A percentile compares a stretch with the other conserved stretches of the same genome.
Conservation (phyloP, 2,888 invertebrate genomes). For the Torymus tubicola region DNA sequence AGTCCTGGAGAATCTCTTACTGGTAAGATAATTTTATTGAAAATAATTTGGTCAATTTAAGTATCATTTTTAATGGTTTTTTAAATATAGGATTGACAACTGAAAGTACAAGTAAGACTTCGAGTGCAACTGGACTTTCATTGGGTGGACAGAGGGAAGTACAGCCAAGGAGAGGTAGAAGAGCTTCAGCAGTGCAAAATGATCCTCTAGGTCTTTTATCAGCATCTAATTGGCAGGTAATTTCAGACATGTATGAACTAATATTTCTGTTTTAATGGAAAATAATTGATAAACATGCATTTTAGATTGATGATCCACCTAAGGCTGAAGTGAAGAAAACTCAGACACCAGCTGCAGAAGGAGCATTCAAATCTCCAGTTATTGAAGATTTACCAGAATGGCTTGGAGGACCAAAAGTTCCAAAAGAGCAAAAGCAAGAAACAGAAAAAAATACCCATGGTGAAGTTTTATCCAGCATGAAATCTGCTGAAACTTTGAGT, state of each 20-base stretch:
- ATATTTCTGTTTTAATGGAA: background rate
- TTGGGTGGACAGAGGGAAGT: slow-evolving; percentile 60
- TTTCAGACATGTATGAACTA: background rate
- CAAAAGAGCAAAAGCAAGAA: slow-evolving; percentile 58
- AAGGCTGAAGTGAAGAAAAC: slow-evolving; percentile 45
- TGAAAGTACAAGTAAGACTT: slow-evolving; percentile 31
- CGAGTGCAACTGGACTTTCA: slow-evolving; percentile 32
- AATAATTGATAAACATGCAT: slow-evolving; percentile 1
- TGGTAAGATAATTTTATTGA: slow-evolving; percentile 23
- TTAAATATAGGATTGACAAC: slow-evolving; percentile 6
- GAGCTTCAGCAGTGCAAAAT: slow-evolving; percentile 61
- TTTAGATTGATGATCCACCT: slow-evolving; percentile 54
- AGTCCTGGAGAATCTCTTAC: slow-evolving; percentile 61
- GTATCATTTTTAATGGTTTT: background rate
- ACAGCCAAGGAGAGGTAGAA: slow-evolving; percentile 65
- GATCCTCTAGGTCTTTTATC: slow-evolving; percentile 70
- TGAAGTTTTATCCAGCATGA: slow-evolving; percentile 18
- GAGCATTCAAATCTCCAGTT: slow-evolving; percentile 33
- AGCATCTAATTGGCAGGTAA: slow-evolving; percentile 41
- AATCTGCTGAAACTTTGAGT: slow-evolving; percentile 25
- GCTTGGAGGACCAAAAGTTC: slow-evolving; percentile 66
- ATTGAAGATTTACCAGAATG: slow-evolving; percentile 70
- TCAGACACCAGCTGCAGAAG: slow-evolving; percentile 6
- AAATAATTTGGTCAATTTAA: background rate
- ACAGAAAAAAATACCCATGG: slow-evolving; percentile 27